Conservation (phyloP, 35 echinoderm and acorn worm species). For the Lytechinus pictus region DNA sequence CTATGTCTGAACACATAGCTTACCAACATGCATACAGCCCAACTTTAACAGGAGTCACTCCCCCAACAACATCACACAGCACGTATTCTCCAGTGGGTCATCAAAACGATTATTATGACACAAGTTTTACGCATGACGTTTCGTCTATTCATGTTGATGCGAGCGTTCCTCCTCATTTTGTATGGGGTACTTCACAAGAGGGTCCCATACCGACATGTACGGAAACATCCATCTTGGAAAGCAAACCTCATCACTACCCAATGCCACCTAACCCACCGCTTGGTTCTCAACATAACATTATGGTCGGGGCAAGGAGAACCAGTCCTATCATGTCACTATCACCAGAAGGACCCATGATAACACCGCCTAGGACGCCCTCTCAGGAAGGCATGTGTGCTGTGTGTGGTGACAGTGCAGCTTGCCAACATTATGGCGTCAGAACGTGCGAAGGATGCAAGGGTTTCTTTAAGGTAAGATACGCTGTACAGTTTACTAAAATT, state of each 20-base stretch:
- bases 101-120: constrained; percentile 32
- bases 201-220: constrained; percentile 32
- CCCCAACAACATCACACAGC: constrained; percentile 39
- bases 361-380: constrained; percentile 63
- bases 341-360: constrained; percentile 55
- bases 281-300: constrained; percentile 21
- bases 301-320: constrained; percentile 16
- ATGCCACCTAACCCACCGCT: constrained; percentile 40
- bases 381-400: constrained; percentile 97
- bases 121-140: constrained; percentile 11
- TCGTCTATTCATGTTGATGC: constrained; percentile 29
- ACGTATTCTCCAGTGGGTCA: constrained; percentile 25
- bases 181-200: constrained; percentile 29
- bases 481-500: neutral
- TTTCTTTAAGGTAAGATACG: constrained; percentile 95
- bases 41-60: neutral
- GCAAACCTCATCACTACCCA: constrained; percentile 24
- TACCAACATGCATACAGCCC: constrained; percentile 46
- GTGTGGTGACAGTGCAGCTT: constrained; percentile 98
- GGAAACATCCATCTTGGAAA: constrained; percentile 31
- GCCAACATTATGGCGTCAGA: constrained; percentile 98
- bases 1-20: constrained; percentile 38
- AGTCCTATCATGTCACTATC: constrained; percentile 48
- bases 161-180: constrained; percentile 24
- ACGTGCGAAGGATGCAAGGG: constrained; percentile 99